Evolutionary conservation across 2,888 invertebrate genomes (phyloP), one percentile per base, ranked within the genome.

Genomic region (Lathronympha strigana): DNA sequence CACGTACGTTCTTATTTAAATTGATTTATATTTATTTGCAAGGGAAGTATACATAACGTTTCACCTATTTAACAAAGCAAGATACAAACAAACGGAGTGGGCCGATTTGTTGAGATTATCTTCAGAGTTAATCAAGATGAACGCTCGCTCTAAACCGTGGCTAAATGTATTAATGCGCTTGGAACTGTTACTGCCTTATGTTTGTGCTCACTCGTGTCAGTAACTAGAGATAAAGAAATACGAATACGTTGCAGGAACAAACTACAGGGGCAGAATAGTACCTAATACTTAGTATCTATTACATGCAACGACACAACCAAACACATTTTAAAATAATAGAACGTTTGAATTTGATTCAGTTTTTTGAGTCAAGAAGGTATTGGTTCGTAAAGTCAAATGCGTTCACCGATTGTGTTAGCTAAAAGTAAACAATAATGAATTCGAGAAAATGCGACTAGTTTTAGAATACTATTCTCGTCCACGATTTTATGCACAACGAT

Each of bases 91-190:
- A 76, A 76, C 73, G 49, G 60, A 54, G 71, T 76, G 71, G 71
- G 72, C 77, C 81, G 81, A 83, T 86, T 86, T 81, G 82, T 81
- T 73, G 80, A 76, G 79, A 84, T 86, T 83, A 86, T 83, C 84
- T 78, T 69, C 75, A 76, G 78, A 78, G 79, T 85, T 84, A 77
- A 87, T 87, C 86, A 84, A 84, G 87, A 87, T 85, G 83, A 84
- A 75, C 75, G 67, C 70, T 67, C 71, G 70, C 71, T 76, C 71
- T 74, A 75, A 76, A 71, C 71, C 76, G 74, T 73, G 19, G 58
- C 45, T 64, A 53, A 64, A 60, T 45, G 53, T 64, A 64, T 64
- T 64, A 64, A 64, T 64, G 64, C 51, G 64, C 36, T 60, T 45
- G 17, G 36, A 51, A 58, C 51, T 57, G n/a, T 31, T 43, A 6